These are phyloP conservation scores for Stylophora pistillata DNA, from an alignment of 64 coral and sea anemone genomes.

Conservation along the genomic window DNA sequence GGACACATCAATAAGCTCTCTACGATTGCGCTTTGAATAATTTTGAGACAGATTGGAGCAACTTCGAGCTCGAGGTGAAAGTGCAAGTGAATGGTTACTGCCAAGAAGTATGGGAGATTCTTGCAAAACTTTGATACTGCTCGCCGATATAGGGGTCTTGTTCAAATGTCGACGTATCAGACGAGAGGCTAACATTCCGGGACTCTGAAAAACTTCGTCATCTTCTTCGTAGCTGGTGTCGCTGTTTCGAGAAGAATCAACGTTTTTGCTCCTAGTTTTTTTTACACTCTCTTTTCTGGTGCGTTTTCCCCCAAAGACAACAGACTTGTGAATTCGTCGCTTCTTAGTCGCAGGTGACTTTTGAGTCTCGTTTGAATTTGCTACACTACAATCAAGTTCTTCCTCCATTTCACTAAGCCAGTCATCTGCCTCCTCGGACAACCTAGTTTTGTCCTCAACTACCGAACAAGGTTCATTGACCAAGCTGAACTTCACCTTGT, in stretches of 20 bases:
- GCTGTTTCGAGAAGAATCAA: conserved; percentile 10
- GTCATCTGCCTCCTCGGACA: not conserved
- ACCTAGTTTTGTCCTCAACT: not conserved
- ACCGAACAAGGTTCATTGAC: not conserved
- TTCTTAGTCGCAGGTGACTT: conserved; percentile 39
- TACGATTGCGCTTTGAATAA: not conserved
- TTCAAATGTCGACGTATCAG: conserved; percentile 18
- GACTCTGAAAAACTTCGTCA: conserved; percentile 82
- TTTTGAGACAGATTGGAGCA: conserved; percentile 58
- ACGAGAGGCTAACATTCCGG: not conserved
- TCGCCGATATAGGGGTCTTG: conserved; percentile 64
- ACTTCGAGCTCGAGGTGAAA: conserved; percentile 11
- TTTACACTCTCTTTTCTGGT: conserved; percentile 6
- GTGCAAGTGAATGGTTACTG: conserved; percentile 56
- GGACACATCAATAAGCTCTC: not conserved
- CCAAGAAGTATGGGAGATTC: conserved; percentile 75
- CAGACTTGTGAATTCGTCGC: conserved; percentile 65
- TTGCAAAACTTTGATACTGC: conserved; percentile 68
- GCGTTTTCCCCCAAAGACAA: conserved; percentile 57
- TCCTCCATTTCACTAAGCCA: conserved; percentile 46
- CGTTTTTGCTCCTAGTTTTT: not conserved
- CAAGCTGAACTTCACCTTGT: not conserved
- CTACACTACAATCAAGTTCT: conserved; percentile 9
- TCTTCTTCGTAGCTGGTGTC: conserved; percentile 66
- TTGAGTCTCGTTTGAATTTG: not conserved